Percentiles rank a stretch among this genome's conserved stretches.
These are phyloP conservation scores for Irena cyanogastra DNA, from an alignment of 2,113 vertebrate species.

Conservation along the genomic window DNA sequence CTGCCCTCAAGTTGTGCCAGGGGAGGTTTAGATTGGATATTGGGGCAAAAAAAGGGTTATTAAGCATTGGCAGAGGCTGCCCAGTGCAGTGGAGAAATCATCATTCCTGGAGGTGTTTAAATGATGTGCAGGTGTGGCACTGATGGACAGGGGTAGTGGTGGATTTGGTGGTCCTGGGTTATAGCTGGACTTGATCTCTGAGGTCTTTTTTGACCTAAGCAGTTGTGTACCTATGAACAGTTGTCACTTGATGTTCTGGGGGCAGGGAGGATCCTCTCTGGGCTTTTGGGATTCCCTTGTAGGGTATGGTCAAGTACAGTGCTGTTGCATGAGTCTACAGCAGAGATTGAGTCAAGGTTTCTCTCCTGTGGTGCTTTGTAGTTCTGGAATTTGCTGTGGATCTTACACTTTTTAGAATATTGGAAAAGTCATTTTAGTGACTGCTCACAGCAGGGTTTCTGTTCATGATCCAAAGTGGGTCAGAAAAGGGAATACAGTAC, in stretches of 20 bases:
- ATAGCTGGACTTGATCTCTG: not conserved
- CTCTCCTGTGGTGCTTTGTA: not conserved
- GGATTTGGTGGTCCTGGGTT: not conserved
- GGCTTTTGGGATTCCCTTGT: not conserved
- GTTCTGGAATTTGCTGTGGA: not conserved
- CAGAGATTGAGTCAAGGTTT: not conserved
- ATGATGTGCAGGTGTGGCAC: not conserved
- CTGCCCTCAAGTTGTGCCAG: not conserved
- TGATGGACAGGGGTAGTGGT: not conserved
- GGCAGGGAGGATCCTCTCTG: not conserved
- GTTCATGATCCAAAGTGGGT: not conserved
- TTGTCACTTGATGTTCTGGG: not conserved
- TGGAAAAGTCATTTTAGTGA: not conserved
- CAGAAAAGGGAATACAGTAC: not conserved
- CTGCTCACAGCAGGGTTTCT: not conserved
- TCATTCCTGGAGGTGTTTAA: not conserved
- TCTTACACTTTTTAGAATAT: not conserved
- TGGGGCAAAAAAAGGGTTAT: not conserved
- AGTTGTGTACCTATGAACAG: not conserved
- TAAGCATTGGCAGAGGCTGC: not conserved
- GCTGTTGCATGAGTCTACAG: not conserved
- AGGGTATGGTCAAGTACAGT: not conserved
- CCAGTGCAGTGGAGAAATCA: too few species aligned
- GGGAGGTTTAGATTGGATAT: not conserved
- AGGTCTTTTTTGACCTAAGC: not conserved